Evolutionary conservation across 1,140 invertebrate genomes (phyloP).

Genomic region (Trachelipus rathkii): DNA sequence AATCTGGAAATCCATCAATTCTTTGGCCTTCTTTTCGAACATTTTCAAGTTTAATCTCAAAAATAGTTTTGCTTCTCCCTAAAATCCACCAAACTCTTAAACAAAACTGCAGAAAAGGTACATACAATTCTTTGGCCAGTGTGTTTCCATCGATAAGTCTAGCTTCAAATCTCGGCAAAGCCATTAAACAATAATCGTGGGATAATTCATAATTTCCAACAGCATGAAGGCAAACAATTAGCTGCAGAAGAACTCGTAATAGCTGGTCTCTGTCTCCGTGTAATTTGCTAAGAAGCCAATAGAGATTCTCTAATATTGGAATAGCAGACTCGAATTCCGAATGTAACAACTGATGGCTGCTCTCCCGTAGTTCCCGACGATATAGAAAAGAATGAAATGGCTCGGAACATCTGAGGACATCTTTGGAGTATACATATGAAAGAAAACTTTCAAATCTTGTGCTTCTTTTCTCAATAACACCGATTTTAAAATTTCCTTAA

Average conservation of each 20-base stretch:
- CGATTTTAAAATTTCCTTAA: slow-evolving; percentile 41
- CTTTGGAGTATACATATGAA: slow-evolving; percentile 58
- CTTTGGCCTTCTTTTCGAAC: background rate
- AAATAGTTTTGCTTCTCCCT: slow-evolving; percentile 58
- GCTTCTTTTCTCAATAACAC: slow-evolving; percentile 65
- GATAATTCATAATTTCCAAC: slow-evolving; percentile 57
- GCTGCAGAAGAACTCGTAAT: slow-evolving; percentile 64
- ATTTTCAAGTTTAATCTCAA: slow-evolving; percentile 59
- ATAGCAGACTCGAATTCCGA: slow-evolving; percentile 62
- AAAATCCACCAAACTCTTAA: slow-evolving; percentile 64
- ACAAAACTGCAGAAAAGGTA: slow-evolving; percentile 65
- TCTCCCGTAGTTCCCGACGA: slow-evolving; percentile 61
- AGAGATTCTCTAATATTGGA: slow-evolving; percentile 64
- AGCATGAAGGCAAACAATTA: slow-evolving; percentile 61
- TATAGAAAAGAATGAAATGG: slow-evolving; percentile 66
- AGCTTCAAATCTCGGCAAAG: slow-evolving; percentile 61
- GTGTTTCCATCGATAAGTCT: slow-evolving; percentile 57
- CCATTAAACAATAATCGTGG: slow-evolving; percentile 65
- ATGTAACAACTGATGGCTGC: slow-evolving; percentile 58
- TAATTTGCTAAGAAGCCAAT: slow-evolving; percentile 68
- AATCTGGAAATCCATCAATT: background rate
- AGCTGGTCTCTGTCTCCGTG: slow-evolving; percentile 67
- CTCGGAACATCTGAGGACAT: slow-evolving; percentile 58
- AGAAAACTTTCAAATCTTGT: slow-evolving; percentile 66
- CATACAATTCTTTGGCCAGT: slow-evolving; percentile 61